Evolutionary conservation across 1,140 invertebrate species (phyloP).

Genomic region (Charaxes varanes): DNA sequence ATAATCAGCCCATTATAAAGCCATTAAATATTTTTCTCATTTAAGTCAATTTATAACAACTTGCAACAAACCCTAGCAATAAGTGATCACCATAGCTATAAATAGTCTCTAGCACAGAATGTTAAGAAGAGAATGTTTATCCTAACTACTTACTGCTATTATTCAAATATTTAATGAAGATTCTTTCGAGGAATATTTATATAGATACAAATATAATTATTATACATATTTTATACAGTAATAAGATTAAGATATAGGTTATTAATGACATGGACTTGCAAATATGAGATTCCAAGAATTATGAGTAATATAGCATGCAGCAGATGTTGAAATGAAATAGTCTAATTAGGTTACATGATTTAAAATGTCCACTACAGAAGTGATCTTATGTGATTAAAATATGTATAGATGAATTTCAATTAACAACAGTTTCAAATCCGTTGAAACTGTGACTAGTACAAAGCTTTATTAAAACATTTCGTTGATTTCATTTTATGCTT

Average conservation of each 20-base stretch:
- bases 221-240: conserved; percentile 14
- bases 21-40: conserved; percentile 17
- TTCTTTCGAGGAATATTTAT: conserved; percentile 12
- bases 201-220: conserved; percentile 8
- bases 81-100: conserved; percentile 24
- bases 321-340: conserved; percentile 16
- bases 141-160: conserved; percentile 12
- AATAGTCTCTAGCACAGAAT: conserved; percentile 26
- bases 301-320: conserved; percentile 13
- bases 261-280: conserved; percentile 24
- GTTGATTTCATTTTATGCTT: conserved; percentile 37
- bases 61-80: conserved; percentile 24
- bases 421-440: conserved; percentile 7
- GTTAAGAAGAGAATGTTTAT: conserved; percentile 18
- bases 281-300: conserved; percentile 35
- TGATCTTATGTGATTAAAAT: neutral
- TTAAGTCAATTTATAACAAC: conserved; percentile 24
- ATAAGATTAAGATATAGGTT: conserved; percentile 18
- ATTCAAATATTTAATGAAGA: conserved; percentile 16
- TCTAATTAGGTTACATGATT: conserved; percentile 13
- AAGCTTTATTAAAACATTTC: conserved; percentile 48
- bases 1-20: conserved; percentile 18
- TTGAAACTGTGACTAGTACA: conserved; percentile 52
- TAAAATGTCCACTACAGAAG: conserved; percentile 3
- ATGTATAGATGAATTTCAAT: neutral